Evolutionary conservation across 1,140 invertebrate species (phyloP), one percentile per base, ranked within the genome.

Genomic region (Lucilia sericata): DNA sequence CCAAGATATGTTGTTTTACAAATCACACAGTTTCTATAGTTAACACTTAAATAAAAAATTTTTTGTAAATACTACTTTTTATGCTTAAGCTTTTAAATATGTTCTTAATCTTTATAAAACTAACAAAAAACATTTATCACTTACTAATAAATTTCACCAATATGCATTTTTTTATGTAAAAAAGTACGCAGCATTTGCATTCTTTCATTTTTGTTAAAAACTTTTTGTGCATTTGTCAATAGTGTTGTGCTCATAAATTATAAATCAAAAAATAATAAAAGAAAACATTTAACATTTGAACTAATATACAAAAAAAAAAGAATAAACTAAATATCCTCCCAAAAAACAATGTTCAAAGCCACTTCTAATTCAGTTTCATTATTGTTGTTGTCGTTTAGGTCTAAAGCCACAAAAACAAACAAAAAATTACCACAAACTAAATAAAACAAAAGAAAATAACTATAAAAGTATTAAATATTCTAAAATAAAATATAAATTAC

Each of bases 361-460:
- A 84, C 65, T 83, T 85, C 85, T 85, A 85, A 85, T 80, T 85
- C 85, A 84, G 85, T 85, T 83, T 85, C 85, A 85, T 85, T 85
- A 85, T 85, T 85, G 83, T 85, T 85, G 74, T 84, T 83, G 82
- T 85, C 85, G 84, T 86, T 84, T 85, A 86, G 85, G 85, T 85
- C 76, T 86, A 82, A 84, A 85, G 75, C 70, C 70, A 83, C 55
- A 21, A 74, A 49, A 70, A 42, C 30, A 83, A 30, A 65, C 5
- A 42, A 70, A 42, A 60, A 70, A 82, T 12, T 36, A 19, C 9
- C 34, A 9, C 81, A 70, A 9, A n/a, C 21, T 21, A 70, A 70
- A 21, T 70, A 21, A 13, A 36, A 19, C 34, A 14, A 82, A 17
- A 36, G 21, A 65, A 51, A 3, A 10, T 42, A 42, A 7, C 25